Conservation (phyloP, 2,113 vertebrate species). For the Pardalotus punctatus region DNA sequence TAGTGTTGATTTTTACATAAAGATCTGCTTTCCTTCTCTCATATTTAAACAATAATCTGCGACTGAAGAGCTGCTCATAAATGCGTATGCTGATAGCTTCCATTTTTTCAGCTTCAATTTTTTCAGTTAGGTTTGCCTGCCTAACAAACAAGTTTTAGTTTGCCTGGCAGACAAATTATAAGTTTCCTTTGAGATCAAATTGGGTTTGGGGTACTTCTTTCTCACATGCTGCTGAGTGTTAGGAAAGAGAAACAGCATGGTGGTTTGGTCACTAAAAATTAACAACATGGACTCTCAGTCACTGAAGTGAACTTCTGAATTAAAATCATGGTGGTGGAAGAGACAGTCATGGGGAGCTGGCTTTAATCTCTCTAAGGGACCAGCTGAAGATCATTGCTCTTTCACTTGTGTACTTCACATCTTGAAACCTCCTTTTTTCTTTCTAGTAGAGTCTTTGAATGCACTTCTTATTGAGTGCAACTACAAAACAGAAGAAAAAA, state of each 20-base stretch:
- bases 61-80: neutral
- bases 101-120: neutral
- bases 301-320: neutral
- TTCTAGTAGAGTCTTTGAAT: neutral
- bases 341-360: neutral
- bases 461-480: neutral
- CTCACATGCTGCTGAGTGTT: neutral
- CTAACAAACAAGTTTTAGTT: neutral
- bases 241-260: neutral
- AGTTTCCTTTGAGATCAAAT: neutral
- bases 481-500: neutral
- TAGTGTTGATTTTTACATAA: neutral
- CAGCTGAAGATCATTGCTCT: neutral
- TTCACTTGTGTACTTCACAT: neutral
- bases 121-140: neutral
- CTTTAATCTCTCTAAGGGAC: neutral
- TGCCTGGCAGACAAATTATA: neutral
- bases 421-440: neutral
- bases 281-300: neutral
- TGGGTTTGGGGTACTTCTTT: neutral
- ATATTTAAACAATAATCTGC: neutral
- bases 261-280: neutral
- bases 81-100: neutral
- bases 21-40: neutral
- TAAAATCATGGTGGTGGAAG: neutral